Base-by-base conservation (phyloP, 2,113 vertebrate genomes). In the Ageneiosus marmoratus region DNA sequence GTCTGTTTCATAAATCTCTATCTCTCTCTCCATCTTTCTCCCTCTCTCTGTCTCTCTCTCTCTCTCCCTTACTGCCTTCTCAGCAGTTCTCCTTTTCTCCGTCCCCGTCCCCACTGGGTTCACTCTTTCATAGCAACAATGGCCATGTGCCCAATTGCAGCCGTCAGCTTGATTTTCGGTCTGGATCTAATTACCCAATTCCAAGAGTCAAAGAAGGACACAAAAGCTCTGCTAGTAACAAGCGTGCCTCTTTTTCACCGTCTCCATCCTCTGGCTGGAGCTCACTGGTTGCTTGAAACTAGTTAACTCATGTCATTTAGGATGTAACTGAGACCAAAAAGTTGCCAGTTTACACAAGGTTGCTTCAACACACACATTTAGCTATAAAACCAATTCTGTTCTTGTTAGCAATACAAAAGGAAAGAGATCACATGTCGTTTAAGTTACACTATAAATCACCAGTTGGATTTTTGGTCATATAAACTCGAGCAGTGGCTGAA, bases 121-220 rank as follows among this genome's bases (percentile, higher is more conserved):
- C 53, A 13, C 37, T 75, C 56, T 41, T 84, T 62, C 53, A 51
- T 46, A 84, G 76, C 76, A 84, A 56, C 67, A 22, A 58, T 84
- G 76, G 82, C 82, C 76, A 69, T 60, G 83, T 51, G 83, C 76
- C 76, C 76, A 77, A 78, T 72, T 79, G 67, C 53, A 73, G 65
- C 53, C 83, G 44, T 62, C 76, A 73, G 76, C 65, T 79, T 84
- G 73, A 77, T 83, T 65, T 77, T 83, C 48, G 8, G 81, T 83
- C 83, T 79, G 83, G 83, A 79, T 79, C 83, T 77, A 58, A 75
- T 83, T 80, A 82, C 76, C 48, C 69, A 67, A 78, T 60, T 77
- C 41, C 56, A 76, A 76, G 75, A 82, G 65, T 81, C 76, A 77
- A 79, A 65, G 56, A 63, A 76, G 53, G 55, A 72, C 74, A 44